Evolutionary conservation across 1,140 invertebrate species (phyloP), one percentile per base, ranked within the genome.

Genomic region (Trichomalopsis sarcophagae): DNA sequence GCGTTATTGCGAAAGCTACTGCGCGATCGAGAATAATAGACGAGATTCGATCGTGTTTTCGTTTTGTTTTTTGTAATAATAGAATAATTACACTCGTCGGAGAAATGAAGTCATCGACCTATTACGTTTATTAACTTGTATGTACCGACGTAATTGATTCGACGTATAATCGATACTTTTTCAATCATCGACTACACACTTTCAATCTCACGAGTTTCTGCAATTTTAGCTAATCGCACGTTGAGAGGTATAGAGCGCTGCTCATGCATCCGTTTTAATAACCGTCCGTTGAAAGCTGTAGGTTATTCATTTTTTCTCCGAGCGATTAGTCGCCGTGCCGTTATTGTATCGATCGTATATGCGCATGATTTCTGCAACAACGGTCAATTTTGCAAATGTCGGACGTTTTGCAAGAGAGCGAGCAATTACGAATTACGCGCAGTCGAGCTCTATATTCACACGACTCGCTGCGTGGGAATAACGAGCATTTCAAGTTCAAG

Each of bases 401-500:
- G 55, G 17, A n/a, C 21, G 55, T n/a, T 62, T 62, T n/a, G 21
- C 17, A 21, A n/a, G 21, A 62, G 17, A n/a, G 11, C 27, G 17
- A n/a, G 11, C 27, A 71, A 71, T 27, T 71, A 71, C 2, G 23
- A 21, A n/a, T 68, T 14, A 68, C 14, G 14, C 62, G 4, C n/a
- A 23, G 17, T 68, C 66, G 66, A 44, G 27, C n/a, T 47, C n/a
- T 9, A 40, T 9, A 40, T 76, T 40, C 27, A 14, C 14, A 33
- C 50, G 5, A 78, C 21, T 78, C 36, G 30, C 17, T 14, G 78
- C 33, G 78, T 80, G 78, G 33, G 78, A 80, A 80, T 62, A 62
- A 6, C 17, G 13, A 80, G 17, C 36, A 69, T 80, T 80, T 80
- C 47, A 69, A 80, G 55, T 69, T 40, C 21, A 68, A 69, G 30